phyloP scores from a whole-genome alignment of 2,113 vertebrate species.

The Seriola quinqueradiata region DNA sequence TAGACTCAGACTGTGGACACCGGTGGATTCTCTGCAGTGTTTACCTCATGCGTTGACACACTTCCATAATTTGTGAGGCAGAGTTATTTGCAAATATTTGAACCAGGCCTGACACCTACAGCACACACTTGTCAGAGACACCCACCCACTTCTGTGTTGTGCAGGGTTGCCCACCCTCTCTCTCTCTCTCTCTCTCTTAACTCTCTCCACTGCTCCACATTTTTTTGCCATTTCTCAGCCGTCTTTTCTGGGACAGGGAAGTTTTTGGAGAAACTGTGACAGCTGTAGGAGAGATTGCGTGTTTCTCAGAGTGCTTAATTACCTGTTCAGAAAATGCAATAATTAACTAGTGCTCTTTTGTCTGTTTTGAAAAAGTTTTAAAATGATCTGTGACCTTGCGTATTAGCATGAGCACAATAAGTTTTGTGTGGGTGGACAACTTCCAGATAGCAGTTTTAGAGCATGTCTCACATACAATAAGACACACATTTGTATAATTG shows the following conservation, averaged over 20 bases:
- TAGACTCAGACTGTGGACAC: background rate
- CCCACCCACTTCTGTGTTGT: slow-evolving; percentile 27
- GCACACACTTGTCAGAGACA: slow-evolving; percentile 49
- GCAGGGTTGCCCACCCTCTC: slow-evolving; percentile 1
- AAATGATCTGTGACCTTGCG: background rate
- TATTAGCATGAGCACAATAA: background rate
- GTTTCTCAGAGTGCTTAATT: slow-evolving; percentile 14
- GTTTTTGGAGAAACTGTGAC: slow-evolving; percentile 29
- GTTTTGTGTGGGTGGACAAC: background rate
- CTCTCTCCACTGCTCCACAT: slow-evolving; percentile 41
- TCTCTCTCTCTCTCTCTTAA: background rate
- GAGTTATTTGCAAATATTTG: slow-evolving; percentile 44
- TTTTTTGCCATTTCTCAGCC: slow-evolving; percentile 38
- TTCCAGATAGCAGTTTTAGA: background rate
- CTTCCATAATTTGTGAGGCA: slow-evolving; percentile 23
- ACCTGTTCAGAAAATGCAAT: background rate
- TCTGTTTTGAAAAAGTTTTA: background rate
- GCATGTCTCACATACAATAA: background rate
- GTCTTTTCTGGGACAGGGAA: slow-evolving; percentile 38
- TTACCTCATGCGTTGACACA: slow-evolving; percentile 36
- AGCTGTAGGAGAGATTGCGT: slow-evolving; percentile 24
- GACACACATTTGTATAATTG: slow-evolving; percentile 46
- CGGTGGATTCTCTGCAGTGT: slow-evolving; percentile 19
- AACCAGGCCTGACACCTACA: slow-evolving; percentile 34
- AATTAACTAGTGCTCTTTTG: slow-evolving; percentile 5